Base-by-base conservation (phyloP, 2,888 invertebrate species). In the Smittia aterrima region DNA sequence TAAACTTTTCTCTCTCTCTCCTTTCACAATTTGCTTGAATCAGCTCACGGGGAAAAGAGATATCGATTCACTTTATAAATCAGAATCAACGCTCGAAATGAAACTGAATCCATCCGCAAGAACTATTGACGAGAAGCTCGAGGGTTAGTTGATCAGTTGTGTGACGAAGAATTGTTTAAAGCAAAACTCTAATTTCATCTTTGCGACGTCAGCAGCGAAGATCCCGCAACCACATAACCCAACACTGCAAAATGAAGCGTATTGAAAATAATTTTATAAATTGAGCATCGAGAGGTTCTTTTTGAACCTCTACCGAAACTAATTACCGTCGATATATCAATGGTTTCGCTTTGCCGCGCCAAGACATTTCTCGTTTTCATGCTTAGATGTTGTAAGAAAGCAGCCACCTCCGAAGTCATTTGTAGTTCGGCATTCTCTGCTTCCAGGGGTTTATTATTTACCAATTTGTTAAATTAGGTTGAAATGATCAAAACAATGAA, bases 381-480 rank as follows among this genome's bases (percentile, higher is more conserved):
- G 27, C 27, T 24, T 16, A 27, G 64, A 58, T 18, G 22, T 13
- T 58, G 58, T 58, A 58, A 18, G 47, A 58, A 22, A 16, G n/a
- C 47, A 47, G 47, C 47, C 47, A 47, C 4, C 16, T 9, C 3
- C 47, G 58, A 22, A 58, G 58, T 40, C 62, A 62, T 72, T 72
- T 72, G 54, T 72, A 62, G 72, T 54, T 32, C 27, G 58, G 58
- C 72, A 38, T 40, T 22, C 11, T 38, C n/a, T 13, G 27, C 25
- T 62, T 7, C 18, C 62, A 38, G 72, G 72, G 72, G 72, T 72
- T 72, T 72, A 72, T 72, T 72, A 72, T 72, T 72, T 72, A 72
- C 72, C 72, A 72, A 72, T 72, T 72, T 72, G 72, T 72, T 62
- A 72, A 72, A 72, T 72, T 62, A 72, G 72, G 40, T 41, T 70